These are phyloP conservation scores for Gortyna flavago DNA, from an alignment of 2,888 invertebrate genomes.

Conservation along the genomic window DNA sequence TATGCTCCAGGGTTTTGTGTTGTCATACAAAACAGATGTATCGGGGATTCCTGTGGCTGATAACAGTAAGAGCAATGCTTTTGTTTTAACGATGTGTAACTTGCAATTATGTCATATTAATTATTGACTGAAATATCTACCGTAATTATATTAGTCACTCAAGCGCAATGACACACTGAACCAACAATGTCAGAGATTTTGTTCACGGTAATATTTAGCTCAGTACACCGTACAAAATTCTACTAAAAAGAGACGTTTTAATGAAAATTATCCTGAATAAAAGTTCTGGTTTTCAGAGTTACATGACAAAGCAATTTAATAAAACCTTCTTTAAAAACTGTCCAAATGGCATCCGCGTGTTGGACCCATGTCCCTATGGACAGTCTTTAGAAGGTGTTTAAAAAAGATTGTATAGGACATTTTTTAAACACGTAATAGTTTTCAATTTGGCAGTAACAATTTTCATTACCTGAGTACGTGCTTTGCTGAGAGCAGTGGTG, in stretches of 20 bases:
- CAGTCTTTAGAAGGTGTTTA: not conserved
- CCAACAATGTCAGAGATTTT: not conserved
- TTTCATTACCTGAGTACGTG: not conserved
- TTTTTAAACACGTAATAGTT: not conserved
- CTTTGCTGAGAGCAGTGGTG: not conserved
- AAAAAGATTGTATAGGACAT: not conserved
- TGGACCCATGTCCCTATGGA: conserved; percentile 10
- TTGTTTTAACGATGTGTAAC: not conserved
- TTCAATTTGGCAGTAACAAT: not conserved
- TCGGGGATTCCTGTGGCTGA: conserved; percentile 34
- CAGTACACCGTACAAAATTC: not conserved
- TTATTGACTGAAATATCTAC: not conserved
- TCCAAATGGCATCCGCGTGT: not conserved
- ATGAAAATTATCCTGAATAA: not conserved
- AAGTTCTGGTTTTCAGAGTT: not conserved
- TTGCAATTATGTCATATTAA: not conserved
- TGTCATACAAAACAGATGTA: conserved; percentile 1
- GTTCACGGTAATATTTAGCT: not conserved
- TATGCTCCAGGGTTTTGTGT: not conserved
- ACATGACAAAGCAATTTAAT: conserved; percentile 40
- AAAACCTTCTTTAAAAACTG: conserved; percentile 21
- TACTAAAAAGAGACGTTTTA: not conserved
- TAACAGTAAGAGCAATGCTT: conserved; percentile 5
- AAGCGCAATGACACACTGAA: not conserved
- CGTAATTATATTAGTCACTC: not conserved